Evolutionary conservation across 2,797 vertebrate species (phyloP), one percentile per base, ranked within the genome.

Genomic region (Rhinatrema bivittatum): DNA sequence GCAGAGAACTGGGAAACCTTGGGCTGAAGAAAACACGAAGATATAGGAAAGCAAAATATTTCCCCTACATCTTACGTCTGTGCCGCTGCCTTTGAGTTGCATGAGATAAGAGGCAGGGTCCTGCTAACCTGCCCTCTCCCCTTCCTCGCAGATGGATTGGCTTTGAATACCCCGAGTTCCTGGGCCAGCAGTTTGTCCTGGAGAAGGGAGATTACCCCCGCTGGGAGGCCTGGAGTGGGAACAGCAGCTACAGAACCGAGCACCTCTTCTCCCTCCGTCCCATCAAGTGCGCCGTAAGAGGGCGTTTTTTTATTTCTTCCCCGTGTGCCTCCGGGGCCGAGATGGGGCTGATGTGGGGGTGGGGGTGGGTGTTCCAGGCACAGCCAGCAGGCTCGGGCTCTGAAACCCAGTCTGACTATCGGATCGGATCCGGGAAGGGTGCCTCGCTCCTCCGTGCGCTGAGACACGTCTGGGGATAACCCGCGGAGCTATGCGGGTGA

Each of bases 101-200:
- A n/a, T n/a, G n/a, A n/a, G n/a, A n/a, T n/a, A n/a, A n/a, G n/a
- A n/a, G n/a, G n/a, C n/a, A n/a, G n/a, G n/a, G 37, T 24, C 16
- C 27, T 37, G 15, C 20, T 28, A 13, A 22, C 24, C 37, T 29
- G 12, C 13, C 23, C 32, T 5, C 21, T 25, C 12, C 6, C 47
- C 56, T 29, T 45, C 34, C 38, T 23, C 39, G 5, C 62, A 97
- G 93, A 27, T 97, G 92, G 91, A 87, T 95, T 53, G 91, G 90
- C 26, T 97, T 82, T 8, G 93, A 97, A 66, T 92, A 97, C 62
- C 91, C 93, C 0, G 91, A 97, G 67, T 96, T 90, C 81, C 92
- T 94, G 79, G 95, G 94, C 39, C 94, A 97, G 79, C 92, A 97
- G 79, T 98, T 97, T 54, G 93, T 97, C 68, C 79, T 97, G 76